Evolutionary conservation across 1,140 invertebrate species (phyloP), one percentile per base, ranked within the genome.

Genomic region (Drosophila lini): DNA sequence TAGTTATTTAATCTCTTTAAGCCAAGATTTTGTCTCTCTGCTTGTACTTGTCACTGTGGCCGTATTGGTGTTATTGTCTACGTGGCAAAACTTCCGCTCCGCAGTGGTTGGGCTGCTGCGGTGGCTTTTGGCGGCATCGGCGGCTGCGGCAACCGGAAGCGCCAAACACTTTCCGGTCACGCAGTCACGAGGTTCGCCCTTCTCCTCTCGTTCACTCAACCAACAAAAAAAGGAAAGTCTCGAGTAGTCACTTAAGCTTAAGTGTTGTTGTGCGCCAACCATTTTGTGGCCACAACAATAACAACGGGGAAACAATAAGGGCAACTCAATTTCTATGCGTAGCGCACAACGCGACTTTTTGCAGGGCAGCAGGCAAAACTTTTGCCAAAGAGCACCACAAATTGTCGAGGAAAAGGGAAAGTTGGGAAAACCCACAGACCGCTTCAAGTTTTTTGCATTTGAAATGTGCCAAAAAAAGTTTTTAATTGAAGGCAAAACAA

Each of bases 81-180:
- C 74, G 69, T 75, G 84, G 58, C 53, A 62, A 55, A 63, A 80
- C 69, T 89, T 83, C 80, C 84, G 74, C 52, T 70, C 59, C 47
- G 60, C 56, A 52, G 44, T 28, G 68, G 63, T 73, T 44, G 38
- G 70, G 52, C 55, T 71, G 74, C 59, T 65, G 61, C 52, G 70
- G 42, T 60, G 82, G 69, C 19, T 36, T 47, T 45, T 61, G 32
- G 47, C 22, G 44, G 44, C 59, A 50, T 44, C 36, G 68, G 75
- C 48, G 83, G 79, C 82, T 82, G 79, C 71, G 71, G 69, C 77
- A 71, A 74, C 84, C 80, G 84, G 77, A 88, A 88, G 73, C 60
- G 73, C 68, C 80, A 89, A 80, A 88, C 80, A 88, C 78, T 89
- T 88, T 88, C 84, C 84, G 84, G 84, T 88, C 84, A 89, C 84